These are phyloP conservation scores for Xylocampa areola DNA, from an alignment of 2,888 invertebrate genomes.

Conservation along the genomic window DNA sequence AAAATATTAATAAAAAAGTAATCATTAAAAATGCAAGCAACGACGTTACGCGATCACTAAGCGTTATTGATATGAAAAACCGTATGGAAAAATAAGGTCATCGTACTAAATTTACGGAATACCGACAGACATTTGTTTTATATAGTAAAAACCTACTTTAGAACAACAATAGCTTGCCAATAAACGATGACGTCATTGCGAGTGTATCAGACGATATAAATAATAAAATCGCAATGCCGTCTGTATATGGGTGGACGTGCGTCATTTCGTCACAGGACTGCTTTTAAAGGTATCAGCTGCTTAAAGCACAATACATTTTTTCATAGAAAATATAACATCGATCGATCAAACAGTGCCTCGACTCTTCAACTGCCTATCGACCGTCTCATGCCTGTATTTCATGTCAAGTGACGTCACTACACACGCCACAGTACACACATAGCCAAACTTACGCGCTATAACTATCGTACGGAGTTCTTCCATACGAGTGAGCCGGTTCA, in stretches of 20 bases:
- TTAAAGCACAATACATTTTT: too few relatives aligned
- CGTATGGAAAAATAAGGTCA: constrained; percentile 70
- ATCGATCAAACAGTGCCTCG: too few relatives aligned
- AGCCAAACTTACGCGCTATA: constrained; percentile 67
- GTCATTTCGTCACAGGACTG: constrained; percentile 15
- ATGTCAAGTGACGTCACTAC: constrained; percentile 24
- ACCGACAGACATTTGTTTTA: constrained; percentile 57
- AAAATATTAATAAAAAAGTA: constrained; percentile 47
- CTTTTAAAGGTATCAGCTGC: too few relatives aligned
- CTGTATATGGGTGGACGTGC: constrained; percentile 6
- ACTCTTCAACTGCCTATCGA: too few relatives aligned
- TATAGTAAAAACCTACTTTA: constrained; percentile 69
- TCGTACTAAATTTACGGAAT: constrained; percentile 41
- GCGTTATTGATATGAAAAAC: constrained; percentile 79
- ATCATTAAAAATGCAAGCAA: constrained; percentile 74
- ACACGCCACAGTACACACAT: constrained; percentile 48
- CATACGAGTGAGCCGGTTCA: constrained; percentile 13
- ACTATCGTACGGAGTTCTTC: constrained; percentile 48
- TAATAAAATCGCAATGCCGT: constrained; percentile 31
- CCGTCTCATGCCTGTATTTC: too few relatives aligned
- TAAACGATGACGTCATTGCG: constrained; percentile 39
- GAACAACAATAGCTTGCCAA: constrained; percentile 75
- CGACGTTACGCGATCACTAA: constrained; percentile 67
- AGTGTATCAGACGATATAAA: neutral
- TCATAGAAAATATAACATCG: too few relatives aligned